A percentile compares a stretch with the other conserved stretches of the same genome.
Evolutionary conservation across 2,888 invertebrate genomes (phyloP).

Genomic region (Petrolisthes manimaculis): DNA sequence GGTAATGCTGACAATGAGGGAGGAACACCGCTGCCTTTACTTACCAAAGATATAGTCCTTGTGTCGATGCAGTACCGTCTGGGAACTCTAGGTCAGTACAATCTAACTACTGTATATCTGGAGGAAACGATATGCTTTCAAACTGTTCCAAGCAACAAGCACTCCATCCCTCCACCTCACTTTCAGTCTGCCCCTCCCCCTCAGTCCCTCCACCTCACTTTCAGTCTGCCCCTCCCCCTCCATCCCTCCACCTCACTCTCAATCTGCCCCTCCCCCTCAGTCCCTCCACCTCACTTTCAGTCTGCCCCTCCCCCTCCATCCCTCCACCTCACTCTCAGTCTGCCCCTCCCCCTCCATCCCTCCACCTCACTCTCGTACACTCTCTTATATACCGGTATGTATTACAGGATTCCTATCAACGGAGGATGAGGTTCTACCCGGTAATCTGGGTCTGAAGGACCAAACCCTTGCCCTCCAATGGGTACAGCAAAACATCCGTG

Average conservation of each 20-base stretch:
- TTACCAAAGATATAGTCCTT: slow-evolving; percentile 1
- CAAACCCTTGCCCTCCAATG: slow-evolving; percentile 43
- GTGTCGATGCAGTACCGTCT: slow-evolving; percentile 23
- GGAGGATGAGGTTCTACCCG: slow-evolving; percentile 37
- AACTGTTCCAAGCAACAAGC: not conserved
- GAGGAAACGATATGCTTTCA: too few species aligned
- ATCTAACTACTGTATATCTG: not conserved
- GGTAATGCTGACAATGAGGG: slow-evolving; percentile 50
- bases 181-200: too few species aligned
- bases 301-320: too few species aligned
- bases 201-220: too few species aligned
- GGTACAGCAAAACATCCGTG: slow-evolving; percentile 38
- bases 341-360: too few species aligned
- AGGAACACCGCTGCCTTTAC: not conserved
- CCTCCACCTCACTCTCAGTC: too few species aligned
- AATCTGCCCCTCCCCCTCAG: too few species aligned
- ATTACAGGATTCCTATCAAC: slow-evolving; percentile 43
- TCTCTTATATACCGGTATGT: too few species aligned
- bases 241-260: too few species aligned
- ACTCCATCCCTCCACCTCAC: not conserved
- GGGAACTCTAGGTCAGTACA: not conserved
- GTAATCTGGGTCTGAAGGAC: slow-evolving; percentile 42
- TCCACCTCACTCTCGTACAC: too few species aligned
- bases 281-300: too few species aligned
- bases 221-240: too few species aligned